Percentiles rank a stretch among this genome's conserved stretches.
Evolutionary conservation across 2,113 vertebrate genomes (phyloP).

Genomic region (Thryonomys swinderianus): DNA sequence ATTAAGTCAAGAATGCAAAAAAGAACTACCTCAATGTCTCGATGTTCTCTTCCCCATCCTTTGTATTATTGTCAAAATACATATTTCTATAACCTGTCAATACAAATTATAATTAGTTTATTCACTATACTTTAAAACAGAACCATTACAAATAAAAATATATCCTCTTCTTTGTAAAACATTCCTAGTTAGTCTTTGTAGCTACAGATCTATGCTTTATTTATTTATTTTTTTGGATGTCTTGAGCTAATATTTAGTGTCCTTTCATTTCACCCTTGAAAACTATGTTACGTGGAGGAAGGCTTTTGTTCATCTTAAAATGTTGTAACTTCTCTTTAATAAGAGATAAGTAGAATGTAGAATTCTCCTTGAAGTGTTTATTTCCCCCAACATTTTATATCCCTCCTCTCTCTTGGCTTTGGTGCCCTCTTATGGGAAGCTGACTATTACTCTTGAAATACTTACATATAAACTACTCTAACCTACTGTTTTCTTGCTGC

Average conservation of each 20-base stretch:
- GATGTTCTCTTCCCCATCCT: no score
- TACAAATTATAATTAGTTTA: neutral
- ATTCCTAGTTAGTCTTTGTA: neutral
- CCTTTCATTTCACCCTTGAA: neutral
- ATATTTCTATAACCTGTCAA: neutral
- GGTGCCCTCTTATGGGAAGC: neutral
- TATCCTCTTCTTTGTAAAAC: neutral
- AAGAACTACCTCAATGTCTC: neutral
- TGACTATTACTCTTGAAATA: neutral
- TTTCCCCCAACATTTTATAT: neutral
- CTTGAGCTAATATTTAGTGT: constrained; percentile 14
- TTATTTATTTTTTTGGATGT: neutral
- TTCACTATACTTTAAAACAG: neutral
- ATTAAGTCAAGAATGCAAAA: no score
- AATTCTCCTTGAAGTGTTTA: neutral
- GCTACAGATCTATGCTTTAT: neutral
- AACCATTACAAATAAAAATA: neutral
- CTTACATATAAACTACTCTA: neutral
- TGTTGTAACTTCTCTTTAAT: neutral
- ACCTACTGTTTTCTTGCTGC: neutral
- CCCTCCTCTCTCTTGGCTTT: neutral
- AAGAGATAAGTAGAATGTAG: neutral
- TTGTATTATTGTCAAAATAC: neutral
- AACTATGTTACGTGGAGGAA: neutral
- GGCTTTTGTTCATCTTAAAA: constrained; percentile 25